Base-by-base conservation (phyloP, 53 echinoderm and acorn worm genomes). In the Glandiceps talaboti region DNA sequence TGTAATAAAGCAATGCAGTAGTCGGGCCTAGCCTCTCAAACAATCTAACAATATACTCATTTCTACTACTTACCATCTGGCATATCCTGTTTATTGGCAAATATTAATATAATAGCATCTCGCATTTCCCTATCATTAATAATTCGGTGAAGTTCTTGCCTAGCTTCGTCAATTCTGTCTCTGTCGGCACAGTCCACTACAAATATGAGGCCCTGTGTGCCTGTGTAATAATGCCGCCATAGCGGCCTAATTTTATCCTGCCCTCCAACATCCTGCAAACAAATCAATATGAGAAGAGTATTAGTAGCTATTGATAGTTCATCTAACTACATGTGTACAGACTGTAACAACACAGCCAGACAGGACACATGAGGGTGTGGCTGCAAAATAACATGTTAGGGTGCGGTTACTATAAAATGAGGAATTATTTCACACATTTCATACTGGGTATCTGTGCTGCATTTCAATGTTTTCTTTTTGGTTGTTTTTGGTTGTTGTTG, bases 41-140 rank as follows among this genome's bases (percentile, higher is more conserved):
- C n/a, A n/a, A n/a, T n/a, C n/a, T n/a, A n/a, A n/a, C n/a, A n/a
- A n/a, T n/a, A n/a, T n/a, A n/a, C n/a, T n/a, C n/a, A n/a, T n/a
- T n/a, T n/a, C n/a, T n/a, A n/a, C n/a, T 74, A 76, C 91, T 91
- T 79, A 97, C 97, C 93, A 77, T 90, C 93, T 74, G 97, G 97
- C 88, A 97, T 88, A 85, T 97, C 97, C 87, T 97, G 97, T 84
- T 97, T 97, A 81, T 97, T 97, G 80, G 97, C 97, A 84, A 93
- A 97, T 83, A 97, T 91, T 81, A 97, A 88, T 77, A 97, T 97
- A 76, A 97, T 88, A 14, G 97, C 89, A 28, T 97, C 97, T 79
- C 89, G 92, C 97, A 97, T 97, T 86, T 97, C 97, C 82, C 97
- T 90, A 84, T 97, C 97, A 84, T 97, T 97, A 33, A 97, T 97